Base-by-base conservation (phyloP, 2,797 vertebrate genomes). In the Gymnothorax reevesii region DNA sequence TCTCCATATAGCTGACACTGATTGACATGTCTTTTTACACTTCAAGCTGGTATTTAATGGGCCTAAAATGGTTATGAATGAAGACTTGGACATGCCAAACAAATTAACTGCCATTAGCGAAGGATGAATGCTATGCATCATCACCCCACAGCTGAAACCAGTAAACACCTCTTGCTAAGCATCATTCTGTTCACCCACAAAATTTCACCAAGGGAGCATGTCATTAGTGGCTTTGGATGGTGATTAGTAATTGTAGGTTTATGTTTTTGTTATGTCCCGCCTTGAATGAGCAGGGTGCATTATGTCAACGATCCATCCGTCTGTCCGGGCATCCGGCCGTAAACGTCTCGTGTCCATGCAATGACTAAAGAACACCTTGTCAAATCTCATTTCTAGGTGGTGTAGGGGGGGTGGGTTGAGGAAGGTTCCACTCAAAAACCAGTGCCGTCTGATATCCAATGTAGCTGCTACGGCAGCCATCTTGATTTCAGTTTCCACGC, bases 201-300 rank as follows among this genome's bases (percentile, higher is more conserved):
- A 15, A 82, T 25, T n/a, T 82, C 85, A 33, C 54, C 22, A n/a
- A 15, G 57, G 25, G 49, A 54, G 60, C 52, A 33, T 25, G 33
- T 25, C 5, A 83, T 57, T 69, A 66, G 80, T 42, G 77, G 85
- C 27, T 9, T 57, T 17, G 25, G 17, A 8, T 82, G 59, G 42
- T 15, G 12, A 2, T 77, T 42, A 22, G 17, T 88, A 75, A 86
- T 79, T 83, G 66, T 42, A 88, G 57, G 66, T 75, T 83, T 25
- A 25, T 84, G 66, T 82, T 86, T 86, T 84, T 42, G 2, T 42
- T 42, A 42, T 42, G 33, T 2, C 33, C 33, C 33, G 33, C 33
- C 33, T 42, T 2, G 33, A 42, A 42, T 2, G 33, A 42, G 2
- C 33, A 42, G 33, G 33, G 33, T 1, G 33, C 33, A 42, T 42